phyloP scores from a whole-genome alignment of 2,113 vertebrate genomes.

The Grus americana region DNA sequence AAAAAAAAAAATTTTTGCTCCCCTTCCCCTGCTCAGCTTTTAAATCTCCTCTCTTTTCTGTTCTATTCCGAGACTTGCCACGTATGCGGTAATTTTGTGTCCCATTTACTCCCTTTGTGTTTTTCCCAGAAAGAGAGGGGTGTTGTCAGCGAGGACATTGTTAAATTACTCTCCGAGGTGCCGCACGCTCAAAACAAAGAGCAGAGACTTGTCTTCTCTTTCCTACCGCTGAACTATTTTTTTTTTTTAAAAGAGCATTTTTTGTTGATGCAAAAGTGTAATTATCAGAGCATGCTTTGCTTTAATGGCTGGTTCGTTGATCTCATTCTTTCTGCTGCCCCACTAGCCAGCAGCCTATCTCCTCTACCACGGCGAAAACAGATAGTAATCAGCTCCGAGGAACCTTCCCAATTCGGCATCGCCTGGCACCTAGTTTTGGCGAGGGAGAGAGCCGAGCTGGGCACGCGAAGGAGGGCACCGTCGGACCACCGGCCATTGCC shows the following conservation, averaged over 20 bases:
- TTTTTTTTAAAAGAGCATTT: too few species aligned
- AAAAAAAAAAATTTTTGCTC: neutral
- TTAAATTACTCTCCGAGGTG: neutral
- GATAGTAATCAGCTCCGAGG: neutral
- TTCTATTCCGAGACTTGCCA: neutral
- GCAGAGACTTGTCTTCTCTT: neutral
- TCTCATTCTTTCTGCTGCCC: neutral
- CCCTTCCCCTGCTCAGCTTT: neutral
- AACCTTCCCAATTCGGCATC: neutral
- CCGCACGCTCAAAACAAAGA: neutral
- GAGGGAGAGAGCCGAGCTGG: neutral
- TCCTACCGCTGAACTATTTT: neutral
- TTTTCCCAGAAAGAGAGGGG: neutral
- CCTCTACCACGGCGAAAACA: neutral
- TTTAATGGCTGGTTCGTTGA: neutral
- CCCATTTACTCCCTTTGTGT: neutral
- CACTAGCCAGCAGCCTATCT: neutral
- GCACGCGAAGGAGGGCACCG: neutral
- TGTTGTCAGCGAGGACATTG: neutral
- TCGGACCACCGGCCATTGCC: neutral
- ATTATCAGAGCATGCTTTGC: neutral
- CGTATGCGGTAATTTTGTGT: neutral
- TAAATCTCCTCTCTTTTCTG: neutral
- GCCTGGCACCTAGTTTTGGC: neutral
- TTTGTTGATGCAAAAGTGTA: neutral